Base-by-base conservation (phyloP, 2,888 invertebrate species). In the Lepidocyrtinus sp. region DNA sequence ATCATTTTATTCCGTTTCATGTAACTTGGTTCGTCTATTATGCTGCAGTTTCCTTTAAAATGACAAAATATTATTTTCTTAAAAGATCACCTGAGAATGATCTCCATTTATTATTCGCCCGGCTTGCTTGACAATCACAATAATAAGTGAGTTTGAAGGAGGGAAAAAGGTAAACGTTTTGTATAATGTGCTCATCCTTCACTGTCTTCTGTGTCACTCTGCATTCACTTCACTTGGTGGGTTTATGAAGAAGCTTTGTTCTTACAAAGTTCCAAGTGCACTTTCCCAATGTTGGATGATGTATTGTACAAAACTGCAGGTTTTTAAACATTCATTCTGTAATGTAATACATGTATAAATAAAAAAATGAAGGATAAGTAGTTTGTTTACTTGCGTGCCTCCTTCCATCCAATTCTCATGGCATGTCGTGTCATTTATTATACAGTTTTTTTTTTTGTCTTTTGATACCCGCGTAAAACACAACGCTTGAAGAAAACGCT, bases 401-500 rank as follows among this genome's bases (percentile, higher is more conserved):
- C 59, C 22, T 55, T 17, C 55, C 59, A 59, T 59, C 59, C 59
- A 59, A 59, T 59, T 59, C 59, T 21, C 15, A 59, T 59, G 59
- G 7, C 59, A 22, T 59, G 59, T 59, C 59, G 22, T 59, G 59
- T 59, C 59, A 59, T 59, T 59, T 59, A 59, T 59, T 59, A 59
- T 59, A 36, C n/a, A n/a, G n/a, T n/a, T n/a, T n/a, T n/a, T 36
- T 36, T 36, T 59, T 59, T 59, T 59, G 59, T 21, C 59, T 59
- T 7, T 19, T 59, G 59, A 59, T 59, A 36, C 36, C 36, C 36
- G 36, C 36, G 12, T 36, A 12, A 5, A 36, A n/a, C 59, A 59
- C 21, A 59, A 59, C 59, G n/a, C n/a, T n/a, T n/a, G n/a, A 65
- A 55, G 15, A 46, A 72, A 64, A 62, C n/a, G n/a, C n/a, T n/a